Conservation (phyloP, 2,797 vertebrate genomes). For the Paguma larvata region DNA sequence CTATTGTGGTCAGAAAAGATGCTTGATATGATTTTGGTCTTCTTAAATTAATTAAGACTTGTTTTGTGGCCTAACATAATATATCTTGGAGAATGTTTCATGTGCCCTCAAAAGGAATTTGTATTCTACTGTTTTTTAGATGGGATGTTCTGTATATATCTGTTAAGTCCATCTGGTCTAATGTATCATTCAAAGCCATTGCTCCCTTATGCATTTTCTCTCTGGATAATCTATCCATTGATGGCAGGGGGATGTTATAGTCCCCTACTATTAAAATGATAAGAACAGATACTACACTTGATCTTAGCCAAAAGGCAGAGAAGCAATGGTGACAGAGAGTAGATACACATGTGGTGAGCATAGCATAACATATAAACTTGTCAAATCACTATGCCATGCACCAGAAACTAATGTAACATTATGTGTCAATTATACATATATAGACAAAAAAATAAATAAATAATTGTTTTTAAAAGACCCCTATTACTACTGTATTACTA, state of each 20-base stretch:
- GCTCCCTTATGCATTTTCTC: background rate
- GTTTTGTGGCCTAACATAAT: background rate
- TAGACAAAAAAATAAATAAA: background rate
- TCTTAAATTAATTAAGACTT: background rate
- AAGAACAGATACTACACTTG: background rate
- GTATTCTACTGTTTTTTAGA: background rate
- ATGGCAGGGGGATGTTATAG: background rate
- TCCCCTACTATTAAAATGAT: background rate
- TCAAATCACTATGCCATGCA: background rate
- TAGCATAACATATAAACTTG: background rate
- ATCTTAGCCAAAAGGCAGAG: background rate
- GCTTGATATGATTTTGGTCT: background rate
- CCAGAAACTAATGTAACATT: background rate
- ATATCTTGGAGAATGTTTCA: background rate
- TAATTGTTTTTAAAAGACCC: background rate
- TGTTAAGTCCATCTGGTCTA: background rate
- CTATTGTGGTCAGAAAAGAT: background rate
- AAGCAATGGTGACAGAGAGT: background rate
- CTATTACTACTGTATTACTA: background rate
- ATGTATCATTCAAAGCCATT: background rate
- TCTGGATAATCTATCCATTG: background rate
- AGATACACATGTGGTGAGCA: background rate
- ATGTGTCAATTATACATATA: background rate
- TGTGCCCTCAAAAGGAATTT: background rate
- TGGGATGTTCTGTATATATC: background rate